phyloP scores from a whole-genome alignment of 2,113 vertebrate species.

The Gadus macrocephalus region DNA sequence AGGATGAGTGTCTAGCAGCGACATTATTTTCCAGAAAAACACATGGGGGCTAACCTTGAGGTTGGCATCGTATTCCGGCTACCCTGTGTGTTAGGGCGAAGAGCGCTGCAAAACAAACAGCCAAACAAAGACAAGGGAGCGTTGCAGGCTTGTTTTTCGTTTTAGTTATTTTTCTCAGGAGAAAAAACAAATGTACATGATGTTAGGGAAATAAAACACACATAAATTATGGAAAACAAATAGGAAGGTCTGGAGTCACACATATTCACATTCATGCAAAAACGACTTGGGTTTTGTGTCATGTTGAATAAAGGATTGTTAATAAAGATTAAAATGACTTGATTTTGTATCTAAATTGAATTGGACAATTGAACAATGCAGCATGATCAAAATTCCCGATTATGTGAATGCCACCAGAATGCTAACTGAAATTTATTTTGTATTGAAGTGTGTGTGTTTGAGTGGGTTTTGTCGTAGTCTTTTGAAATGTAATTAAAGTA shows the following conservation, averaged over 20 bases:
- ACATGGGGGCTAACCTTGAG: slow-evolving; percentile 93
- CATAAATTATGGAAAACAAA: slow-evolving; percentile 16
- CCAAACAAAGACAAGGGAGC: slow-evolving; percentile 81
- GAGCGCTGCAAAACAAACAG: slow-evolving; percentile 99
- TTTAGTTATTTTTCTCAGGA: slow-evolving; percentile 36
- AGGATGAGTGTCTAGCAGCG: slow-evolving; percentile 72
- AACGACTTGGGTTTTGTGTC: too few species aligned
- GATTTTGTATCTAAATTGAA: neutral
- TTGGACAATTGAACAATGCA: too few species aligned
- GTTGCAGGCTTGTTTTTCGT: slow-evolving; percentile 60
- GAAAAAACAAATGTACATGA: slow-evolving; percentile 56
- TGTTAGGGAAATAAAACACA: slow-evolving; percentile 75
- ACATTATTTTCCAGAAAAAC: slow-evolving; percentile 81
- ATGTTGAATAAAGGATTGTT: neutral
- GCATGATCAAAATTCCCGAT: too few species aligned
- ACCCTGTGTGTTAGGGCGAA: slow-evolving; percentile 97
- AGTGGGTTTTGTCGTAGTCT: too few species aligned
- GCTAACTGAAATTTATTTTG: too few species aligned
- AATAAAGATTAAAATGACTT: neutral
- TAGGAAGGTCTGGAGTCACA: slow-evolving; percentile 42
- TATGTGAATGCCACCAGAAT: too few species aligned
- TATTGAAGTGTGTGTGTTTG: too few species aligned
- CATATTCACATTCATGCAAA: slow-evolving; percentile 38
- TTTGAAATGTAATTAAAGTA: too few species aligned
- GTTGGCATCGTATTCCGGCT: slow-evolving; percentile 95